Evolutionary conservation across 2,797 vertebrate genomes (phyloP), one percentile per base, ranked within the genome.

Genomic region (Scolopax rusticola): DNA sequence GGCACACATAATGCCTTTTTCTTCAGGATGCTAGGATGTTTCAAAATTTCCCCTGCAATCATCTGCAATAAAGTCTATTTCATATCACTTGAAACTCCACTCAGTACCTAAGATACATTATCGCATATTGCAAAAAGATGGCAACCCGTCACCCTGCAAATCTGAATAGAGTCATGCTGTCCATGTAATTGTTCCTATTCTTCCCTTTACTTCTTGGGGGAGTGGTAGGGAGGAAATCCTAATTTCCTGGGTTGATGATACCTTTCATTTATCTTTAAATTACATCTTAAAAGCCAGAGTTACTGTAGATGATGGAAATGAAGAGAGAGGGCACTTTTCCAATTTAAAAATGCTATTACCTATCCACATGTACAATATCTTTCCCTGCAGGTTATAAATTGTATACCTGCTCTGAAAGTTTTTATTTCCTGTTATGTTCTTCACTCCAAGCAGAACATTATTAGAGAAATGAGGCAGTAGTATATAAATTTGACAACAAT

Each of bases 241-340:
- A 76, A 95, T 96, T 97, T 97, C 63, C 92, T 84, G 77, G 3
- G 43, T 78, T 84, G 93, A 91, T 87, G 91, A 83, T 68, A 63
- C 75, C 89, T 95, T 97, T 95, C 77, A 87, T 87, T 96, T 87
- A 30, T 86, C 74, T 38, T 86, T 76, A 97, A 96, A 97, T 97
- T 94, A 59, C 36, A 40, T 89, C 93, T 97, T 96, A 92, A 96
- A 93, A 96, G 91, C 36, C 33, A 38, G 20, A 81, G 69, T 76
- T 93, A 92, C 91, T 92, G 28, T 14, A 5, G 11, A 63, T 73
- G 86, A 87, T 68, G 77, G 73, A 90, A 91, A 93, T 28, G 25
- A 95, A 77, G 82, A 91, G 68, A 93, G 88, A 94, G 80, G 61
- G 74, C 87, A 82, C 77, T 91, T 74, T 16, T 87, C 41, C 95